phyloP scores from a whole-genome alignment of 1,140 invertebrate species.

The Lasioglossum baleicum region DNA sequence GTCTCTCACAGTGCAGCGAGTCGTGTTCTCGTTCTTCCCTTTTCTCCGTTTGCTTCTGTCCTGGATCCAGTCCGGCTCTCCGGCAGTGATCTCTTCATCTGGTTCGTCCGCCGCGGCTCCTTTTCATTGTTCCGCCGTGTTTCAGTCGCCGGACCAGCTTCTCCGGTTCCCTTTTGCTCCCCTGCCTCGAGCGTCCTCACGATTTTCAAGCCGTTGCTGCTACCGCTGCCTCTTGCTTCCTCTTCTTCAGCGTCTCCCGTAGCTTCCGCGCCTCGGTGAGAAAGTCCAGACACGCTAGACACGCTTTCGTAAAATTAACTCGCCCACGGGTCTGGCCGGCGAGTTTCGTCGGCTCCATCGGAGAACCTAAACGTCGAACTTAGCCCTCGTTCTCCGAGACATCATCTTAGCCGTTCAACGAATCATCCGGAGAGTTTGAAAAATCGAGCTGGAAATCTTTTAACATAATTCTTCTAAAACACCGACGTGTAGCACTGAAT shows the following conservation, averaged over 20 bases:
- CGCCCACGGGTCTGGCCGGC: conserved; percentile 13
- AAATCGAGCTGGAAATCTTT: too few relatives aligned
- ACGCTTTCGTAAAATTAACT: conserved; percentile 56
- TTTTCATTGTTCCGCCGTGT: not conserved
- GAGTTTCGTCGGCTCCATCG: not conserved
- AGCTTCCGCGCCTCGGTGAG: conserved; percentile 29
- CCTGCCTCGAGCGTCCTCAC: conserved; percentile 6
- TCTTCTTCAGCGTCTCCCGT: not conserved
- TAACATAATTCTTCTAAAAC: too few relatives aligned
- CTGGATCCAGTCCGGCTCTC: not conserved
- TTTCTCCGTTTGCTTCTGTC: not conserved
- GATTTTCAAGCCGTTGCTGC: conserved; percentile 24
- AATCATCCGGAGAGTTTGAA: too few relatives aligned
- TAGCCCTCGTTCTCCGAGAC: not conserved
- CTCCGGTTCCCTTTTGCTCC: not conserved
- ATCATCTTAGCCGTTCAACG: too few relatives aligned
- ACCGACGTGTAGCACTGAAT: too few relatives aligned
- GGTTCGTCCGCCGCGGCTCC: not conserved
- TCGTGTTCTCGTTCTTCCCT: not conserved
- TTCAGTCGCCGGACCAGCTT: not conserved
- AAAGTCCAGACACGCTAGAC: conserved; percentile 53
- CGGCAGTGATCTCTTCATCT: conserved; percentile 9
- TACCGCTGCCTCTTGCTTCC: not conserved
- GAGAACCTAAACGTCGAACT: not conserved
- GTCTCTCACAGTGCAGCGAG: too few relatives aligned